A percentile compares a stretch with the other conserved stretches of the same genome.
Conservation (phyloP, 2,113 vertebrate species). For the Ptyas mucosa region DNA sequence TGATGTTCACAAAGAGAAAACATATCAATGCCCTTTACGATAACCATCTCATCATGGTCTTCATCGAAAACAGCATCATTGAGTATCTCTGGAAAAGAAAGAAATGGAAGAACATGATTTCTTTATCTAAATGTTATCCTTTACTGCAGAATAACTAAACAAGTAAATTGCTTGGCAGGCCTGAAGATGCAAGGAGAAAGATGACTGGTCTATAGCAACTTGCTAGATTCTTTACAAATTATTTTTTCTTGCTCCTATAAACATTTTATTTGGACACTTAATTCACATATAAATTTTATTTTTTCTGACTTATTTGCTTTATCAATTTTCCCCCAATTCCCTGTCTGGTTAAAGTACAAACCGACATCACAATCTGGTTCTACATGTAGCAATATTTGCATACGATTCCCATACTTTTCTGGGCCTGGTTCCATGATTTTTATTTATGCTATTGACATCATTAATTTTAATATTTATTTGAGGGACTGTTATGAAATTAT, state of each 20-base stretch:
- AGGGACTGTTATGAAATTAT: no score
- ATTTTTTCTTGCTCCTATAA: neutral
- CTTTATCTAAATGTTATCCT: neutral
- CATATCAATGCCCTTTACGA: conserved; percentile 76
- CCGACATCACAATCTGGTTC: neutral
- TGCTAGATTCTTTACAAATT: neutral
- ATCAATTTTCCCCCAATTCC: neutral
- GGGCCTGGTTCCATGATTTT: neutral
- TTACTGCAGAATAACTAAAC: neutral
- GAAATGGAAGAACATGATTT: neutral
- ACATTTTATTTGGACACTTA: neutral
- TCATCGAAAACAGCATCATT: conserved; percentile 78
- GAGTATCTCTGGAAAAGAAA: conserved; percentile 61
- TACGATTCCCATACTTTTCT: neutral
- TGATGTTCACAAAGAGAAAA: conserved; percentile 78
- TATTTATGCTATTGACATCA: no score
- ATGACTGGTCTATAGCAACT: neutral
- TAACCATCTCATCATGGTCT: conserved; percentile 76
- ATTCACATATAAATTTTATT: neutral
- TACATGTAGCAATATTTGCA: neutral
- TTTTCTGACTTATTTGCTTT: neutral
- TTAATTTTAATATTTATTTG: no score
- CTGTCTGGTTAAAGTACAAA: neutral
- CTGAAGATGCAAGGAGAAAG: no score
- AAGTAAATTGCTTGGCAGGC: no score